A percentile compares a stretch with the other conserved stretches of the same genome.
Evolutionary conservation across 1,140 invertebrate species (phyloP).

Genomic region (Heliconius hewitsoni): DNA sequence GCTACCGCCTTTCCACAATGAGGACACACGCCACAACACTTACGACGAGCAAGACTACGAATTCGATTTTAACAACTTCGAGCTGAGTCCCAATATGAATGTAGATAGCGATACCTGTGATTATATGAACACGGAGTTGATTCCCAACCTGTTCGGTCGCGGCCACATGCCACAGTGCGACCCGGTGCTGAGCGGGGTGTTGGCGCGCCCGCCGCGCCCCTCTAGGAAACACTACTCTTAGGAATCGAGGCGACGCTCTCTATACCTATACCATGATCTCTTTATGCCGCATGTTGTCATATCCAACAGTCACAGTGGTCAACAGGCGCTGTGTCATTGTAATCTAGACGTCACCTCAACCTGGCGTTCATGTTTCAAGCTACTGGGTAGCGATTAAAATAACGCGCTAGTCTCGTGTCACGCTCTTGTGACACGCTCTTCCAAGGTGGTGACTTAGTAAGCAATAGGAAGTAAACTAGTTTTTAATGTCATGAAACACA

Average conservation of each 20-base stretch:
- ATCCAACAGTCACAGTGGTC: background rate
- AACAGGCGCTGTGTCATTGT: background rate
- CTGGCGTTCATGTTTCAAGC: conserved; percentile 21
- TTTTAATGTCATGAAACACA: conserved; percentile 57
- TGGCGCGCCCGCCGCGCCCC: conserved; percentile 64
- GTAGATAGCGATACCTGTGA: conserved; percentile 64
- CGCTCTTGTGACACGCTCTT: conserved; percentile 57
- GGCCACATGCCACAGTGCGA: conserved; percentile 73
- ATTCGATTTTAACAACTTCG: conserved; percentile 74
- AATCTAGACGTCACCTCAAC: background rate
- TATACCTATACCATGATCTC: conserved; percentile 57
- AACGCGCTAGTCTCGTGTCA: conserved; percentile 63
- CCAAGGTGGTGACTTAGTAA: conserved; percentile 61
- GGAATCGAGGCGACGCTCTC: conserved; percentile 57
- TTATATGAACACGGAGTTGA: conserved; percentile 72
- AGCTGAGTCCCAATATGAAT: conserved; percentile 62
- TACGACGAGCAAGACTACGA: conserved; percentile 63
- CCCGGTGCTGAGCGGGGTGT: conserved; percentile 73
- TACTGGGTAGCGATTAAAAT: conserved; percentile 45
- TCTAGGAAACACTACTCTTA: conserved; percentile 75
- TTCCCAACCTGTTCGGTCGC: conserved; percentile 71
- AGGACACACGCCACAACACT: conserved; percentile 57
- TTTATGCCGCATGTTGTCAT: conserved; percentile 37
- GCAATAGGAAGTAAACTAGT: conserved; percentile 41
- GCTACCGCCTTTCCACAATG: conserved; percentile 67